Conservation (phyloP, 2,888 invertebrate genomes). For the Tillus elongatus region DNA sequence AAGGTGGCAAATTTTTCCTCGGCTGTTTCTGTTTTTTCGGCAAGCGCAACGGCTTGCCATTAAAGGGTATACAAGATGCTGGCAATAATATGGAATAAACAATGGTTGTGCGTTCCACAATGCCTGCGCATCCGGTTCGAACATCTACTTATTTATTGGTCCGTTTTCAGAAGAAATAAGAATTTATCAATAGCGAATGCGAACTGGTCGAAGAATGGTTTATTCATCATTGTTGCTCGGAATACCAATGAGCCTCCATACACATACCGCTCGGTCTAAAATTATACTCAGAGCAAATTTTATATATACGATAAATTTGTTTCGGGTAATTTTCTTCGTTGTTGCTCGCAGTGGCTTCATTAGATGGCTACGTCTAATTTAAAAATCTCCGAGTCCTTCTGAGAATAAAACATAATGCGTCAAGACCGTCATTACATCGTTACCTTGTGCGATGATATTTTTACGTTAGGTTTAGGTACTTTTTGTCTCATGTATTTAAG, state of each 20-base stretch:
- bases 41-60: conserved; percentile 27
- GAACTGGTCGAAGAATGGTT: conserved; percentile 26
- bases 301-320: conserved; percentile 17
- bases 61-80: conserved; percentile 32
- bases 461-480: no score
- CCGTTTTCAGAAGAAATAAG: conserved; percentile 34
- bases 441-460: no score
- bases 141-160: conserved; percentile 33
- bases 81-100: conserved; percentile 38
- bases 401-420: no score
- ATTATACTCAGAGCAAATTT: conserved; percentile 15
- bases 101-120: conserved; percentile 37
- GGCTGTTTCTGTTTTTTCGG: conserved; percentile 21
- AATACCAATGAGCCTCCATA: conserved; percentile 21
- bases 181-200: conserved; percentile 35
- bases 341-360: no score
- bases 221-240: conserved; percentile 24
- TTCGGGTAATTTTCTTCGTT: no score
- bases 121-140: conserved; percentile 32
- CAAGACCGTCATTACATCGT: no score
- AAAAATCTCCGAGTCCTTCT: no score
- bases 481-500: no score
- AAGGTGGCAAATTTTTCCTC: conserved; percentile 31
- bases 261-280: conserved; percentile 5
- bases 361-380: no score